Evolutionary conservation across 2,888 invertebrate genomes (phyloP).

Genomic region (Tachystola acroxantha): DNA sequence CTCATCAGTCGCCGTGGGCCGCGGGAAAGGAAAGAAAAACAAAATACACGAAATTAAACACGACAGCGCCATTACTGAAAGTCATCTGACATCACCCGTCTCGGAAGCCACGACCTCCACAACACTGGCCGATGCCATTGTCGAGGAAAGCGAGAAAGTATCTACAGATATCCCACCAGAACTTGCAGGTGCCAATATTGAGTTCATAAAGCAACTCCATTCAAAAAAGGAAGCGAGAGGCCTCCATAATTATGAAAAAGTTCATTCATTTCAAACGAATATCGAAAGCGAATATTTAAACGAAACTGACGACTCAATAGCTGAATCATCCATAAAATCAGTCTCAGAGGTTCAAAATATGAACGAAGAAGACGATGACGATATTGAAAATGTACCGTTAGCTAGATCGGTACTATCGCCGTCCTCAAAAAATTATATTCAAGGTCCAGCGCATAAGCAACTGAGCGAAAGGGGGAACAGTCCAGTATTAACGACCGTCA

Average conservation of each 20-base stretch:
- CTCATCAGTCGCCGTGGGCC: conserved; percentile 78
- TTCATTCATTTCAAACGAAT: conserved; percentile 69
- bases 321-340: conserved; percentile 45
- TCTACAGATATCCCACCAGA: conserved; percentile 48
- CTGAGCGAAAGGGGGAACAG: conserved; percentile 34
- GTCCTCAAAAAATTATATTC: conserved; percentile 44
- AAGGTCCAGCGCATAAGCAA: conserved; percentile 34
- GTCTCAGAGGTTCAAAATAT: conserved; percentile 27
- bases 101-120: conserved; percentile 11
- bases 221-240: conserved; percentile 58
- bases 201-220: conserved; percentile 65
- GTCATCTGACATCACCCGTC: conserved; percentile 13
- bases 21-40: conserved; percentile 47
- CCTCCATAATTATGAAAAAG: conserved; percentile 34
- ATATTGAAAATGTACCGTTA: conserved; percentile 38
- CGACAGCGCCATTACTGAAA: conserved; percentile 13
- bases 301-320: conserved; percentile 44
- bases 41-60: conserved; percentile 15
- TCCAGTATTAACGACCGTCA: conserved; percentile 56
- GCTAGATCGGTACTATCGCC: conserved; percentile 42
- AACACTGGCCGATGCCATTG: conserved; percentile 34
- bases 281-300: conserved; percentile 59
- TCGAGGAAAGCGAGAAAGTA: conserved; percentile 29
- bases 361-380: conserved; percentile 30
- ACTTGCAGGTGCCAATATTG: conserved; percentile 67